Conservation (phyloP, 2,888 invertebrate species). For the Marasmarcha lunaedactyla region DNA sequence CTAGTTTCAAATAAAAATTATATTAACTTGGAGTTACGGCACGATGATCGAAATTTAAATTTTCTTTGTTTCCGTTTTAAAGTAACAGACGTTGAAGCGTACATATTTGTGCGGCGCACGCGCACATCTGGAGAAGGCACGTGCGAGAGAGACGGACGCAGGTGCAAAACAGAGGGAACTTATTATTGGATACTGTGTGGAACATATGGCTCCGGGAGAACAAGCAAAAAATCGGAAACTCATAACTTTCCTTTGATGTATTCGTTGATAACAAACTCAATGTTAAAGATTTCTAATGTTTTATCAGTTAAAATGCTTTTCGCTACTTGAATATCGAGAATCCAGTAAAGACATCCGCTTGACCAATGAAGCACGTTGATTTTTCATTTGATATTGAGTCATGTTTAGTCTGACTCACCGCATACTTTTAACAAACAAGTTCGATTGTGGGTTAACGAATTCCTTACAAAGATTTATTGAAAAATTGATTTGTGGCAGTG, state of each 20-base stretch:
- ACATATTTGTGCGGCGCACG: conserved; percentile 14
- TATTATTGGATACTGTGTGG: conserved; percentile 28
- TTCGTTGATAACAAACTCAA: not conserved
- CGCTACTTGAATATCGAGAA: too few relatives aligned
- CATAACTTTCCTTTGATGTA: not conserved
- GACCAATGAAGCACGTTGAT: too few relatives aligned
- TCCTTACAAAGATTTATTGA: too few relatives aligned
- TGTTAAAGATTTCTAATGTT: not conserved
- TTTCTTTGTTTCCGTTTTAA: too few relatives aligned
- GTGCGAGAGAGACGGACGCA: conserved; percentile 59
- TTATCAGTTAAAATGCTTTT: not conserved
- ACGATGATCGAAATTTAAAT: too few relatives aligned
- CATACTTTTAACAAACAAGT: conserved; percentile 18
- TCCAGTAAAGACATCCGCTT: too few relatives aligned
- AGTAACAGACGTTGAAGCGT: too few relatives aligned
- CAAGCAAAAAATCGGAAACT: conserved; percentile 17
- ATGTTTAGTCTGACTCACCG: conserved; percentile 28
- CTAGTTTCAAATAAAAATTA: too few relatives aligned
- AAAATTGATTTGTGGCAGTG: too few relatives aligned
- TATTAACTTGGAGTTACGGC: too few relatives aligned
- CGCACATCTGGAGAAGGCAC: conserved; percentile 29
- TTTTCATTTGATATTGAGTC: conserved; percentile 22
- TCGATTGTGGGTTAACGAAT: not conserved
- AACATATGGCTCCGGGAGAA: conserved; percentile 36
- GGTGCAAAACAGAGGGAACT: conserved; percentile 41